Conservation (phyloP, 2,888 invertebrate genomes). For the Drosophila meridiana region DNA sequence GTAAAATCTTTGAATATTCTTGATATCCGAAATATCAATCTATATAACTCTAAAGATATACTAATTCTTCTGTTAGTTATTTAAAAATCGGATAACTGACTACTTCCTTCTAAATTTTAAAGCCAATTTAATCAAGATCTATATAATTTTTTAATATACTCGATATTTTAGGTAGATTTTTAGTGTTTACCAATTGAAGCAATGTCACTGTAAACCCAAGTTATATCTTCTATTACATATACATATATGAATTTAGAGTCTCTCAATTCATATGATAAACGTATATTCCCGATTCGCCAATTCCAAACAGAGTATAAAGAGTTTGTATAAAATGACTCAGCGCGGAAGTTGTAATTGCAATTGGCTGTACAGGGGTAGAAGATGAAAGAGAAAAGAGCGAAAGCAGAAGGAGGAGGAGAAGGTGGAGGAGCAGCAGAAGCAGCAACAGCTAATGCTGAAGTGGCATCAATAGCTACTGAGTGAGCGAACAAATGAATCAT, state of each 20-base stretch:
- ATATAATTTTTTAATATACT: too few species aligned
- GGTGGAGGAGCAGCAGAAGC: neutral
- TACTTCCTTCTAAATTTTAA: too few species aligned
- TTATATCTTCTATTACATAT: neutral
- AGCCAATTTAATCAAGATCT: too few species aligned
- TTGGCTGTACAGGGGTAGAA: slow-evolving; percentile 20
- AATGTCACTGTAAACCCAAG: too few species aligned
- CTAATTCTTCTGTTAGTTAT: neutral
- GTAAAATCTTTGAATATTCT: neutral
- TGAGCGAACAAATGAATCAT: slow-evolving; percentile 9
- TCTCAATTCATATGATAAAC: neutral
- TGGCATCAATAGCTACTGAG: slow-evolving; percentile 25
- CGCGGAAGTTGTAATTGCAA: slow-evolving; percentile 72
- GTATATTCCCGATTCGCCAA: neutral
- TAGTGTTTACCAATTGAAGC: too few species aligned
- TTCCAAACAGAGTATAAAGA: slow-evolving; percentile 1
- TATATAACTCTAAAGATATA: neutral
- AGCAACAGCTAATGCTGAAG: slow-evolving; percentile 8
- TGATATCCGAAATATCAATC: neutral
- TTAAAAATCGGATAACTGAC: too few species aligned
- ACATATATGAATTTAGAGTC: neutral
- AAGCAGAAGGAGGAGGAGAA: neutral
- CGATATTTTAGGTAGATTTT: too few species aligned
- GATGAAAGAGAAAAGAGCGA: slow-evolving; percentile 7
- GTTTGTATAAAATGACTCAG: slow-evolving; percentile 51